Base-by-base conservation (phyloP, 2,888 invertebrate species). In the Cephus pygmeus region DNA sequence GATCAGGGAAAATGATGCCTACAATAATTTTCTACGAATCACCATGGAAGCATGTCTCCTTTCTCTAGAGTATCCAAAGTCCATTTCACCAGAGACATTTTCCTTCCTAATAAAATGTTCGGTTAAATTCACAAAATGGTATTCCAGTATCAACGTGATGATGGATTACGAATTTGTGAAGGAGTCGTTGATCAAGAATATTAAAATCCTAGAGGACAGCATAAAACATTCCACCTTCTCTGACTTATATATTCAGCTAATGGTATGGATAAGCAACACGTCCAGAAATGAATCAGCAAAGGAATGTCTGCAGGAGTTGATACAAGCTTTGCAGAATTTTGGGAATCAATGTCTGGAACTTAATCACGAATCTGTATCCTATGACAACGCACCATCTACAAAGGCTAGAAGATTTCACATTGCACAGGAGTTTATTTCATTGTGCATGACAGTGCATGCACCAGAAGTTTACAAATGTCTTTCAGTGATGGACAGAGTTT, bases 1-100 rank as follows among this genome's bases (percentile, higher is more conserved):
- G 83, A 35, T 69, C 15, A 77, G 86, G 74, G 83, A 85, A 73
- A 76, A 80, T n/a, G 83, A 85, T 3, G 87, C 86, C 0, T 87
- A 81, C 68, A 79, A 87, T 12, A 80, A 85, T 40, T 81, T 90
- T 9, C 75, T 86, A 4, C 82, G 82, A 12, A 77, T 88, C 4
- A 89, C 87, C 0, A 81, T 87, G 11, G 88, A 90, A 68, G 86
- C 87, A 1, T 86, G 86, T 40, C 78, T 82, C 1, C 81, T 89
- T 34, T 83, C 82, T 40, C 75, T 91, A 9, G 87, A 88, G 73
- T 88, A 85, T 73, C 85, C 89, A 0, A 36, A 78, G 0, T 68
- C 81, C 0, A 83, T 81, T 56, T 80, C 85, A 1, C 78, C 77
- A 0, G 83, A 88, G 36, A 81, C 85, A 11, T 85, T 90, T 12